Evolutionary conservation across 2,888 invertebrate genomes (phyloP).

Genomic region (Danaus chrysippus): DNA sequence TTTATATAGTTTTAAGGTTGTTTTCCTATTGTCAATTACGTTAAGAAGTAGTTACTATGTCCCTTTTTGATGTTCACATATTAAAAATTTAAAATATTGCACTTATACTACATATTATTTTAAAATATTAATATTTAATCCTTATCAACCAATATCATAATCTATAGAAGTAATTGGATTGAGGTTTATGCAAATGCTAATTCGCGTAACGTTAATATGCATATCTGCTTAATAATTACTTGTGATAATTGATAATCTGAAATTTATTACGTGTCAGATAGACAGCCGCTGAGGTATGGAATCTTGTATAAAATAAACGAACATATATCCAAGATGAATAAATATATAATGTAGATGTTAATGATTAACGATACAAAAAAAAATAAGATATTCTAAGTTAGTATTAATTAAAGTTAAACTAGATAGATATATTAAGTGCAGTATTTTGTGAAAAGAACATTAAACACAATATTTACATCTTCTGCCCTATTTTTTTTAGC

Average conservation of each 20-base stretch:
- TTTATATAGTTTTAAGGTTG: too few species aligned
- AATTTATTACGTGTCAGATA: constrained; percentile 23
- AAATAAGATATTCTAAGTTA: neutral
- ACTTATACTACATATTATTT: neutral
- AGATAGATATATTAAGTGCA: too few species aligned
- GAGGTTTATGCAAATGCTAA: constrained; percentile 34
- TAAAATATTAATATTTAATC: neutral
- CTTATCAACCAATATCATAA: constrained; percentile 12
- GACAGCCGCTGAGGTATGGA: constrained; percentile 2
- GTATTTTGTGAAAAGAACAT: too few species aligned
- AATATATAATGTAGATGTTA: neutral
- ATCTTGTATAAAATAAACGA: neutral
- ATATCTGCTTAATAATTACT: constrained; percentile 33
- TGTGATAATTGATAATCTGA: constrained; percentile 29
- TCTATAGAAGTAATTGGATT: constrained; percentile 29
- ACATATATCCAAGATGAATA: neutral
- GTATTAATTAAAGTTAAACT: too few species aligned
- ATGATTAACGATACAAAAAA: neutral
- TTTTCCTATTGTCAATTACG: too few species aligned
- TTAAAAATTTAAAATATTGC: too few species aligned
- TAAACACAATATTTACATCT: too few species aligned
- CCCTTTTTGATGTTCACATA: too few species aligned
- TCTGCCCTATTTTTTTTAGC: too few species aligned
- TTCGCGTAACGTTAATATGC: constrained; percentile 33
- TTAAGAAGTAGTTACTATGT: too few species aligned